Evolutionary conservation across 2,888 invertebrate species (phyloP), one percentile per base, ranked within the genome.

Genomic region (Heliconius aoede): DNA sequence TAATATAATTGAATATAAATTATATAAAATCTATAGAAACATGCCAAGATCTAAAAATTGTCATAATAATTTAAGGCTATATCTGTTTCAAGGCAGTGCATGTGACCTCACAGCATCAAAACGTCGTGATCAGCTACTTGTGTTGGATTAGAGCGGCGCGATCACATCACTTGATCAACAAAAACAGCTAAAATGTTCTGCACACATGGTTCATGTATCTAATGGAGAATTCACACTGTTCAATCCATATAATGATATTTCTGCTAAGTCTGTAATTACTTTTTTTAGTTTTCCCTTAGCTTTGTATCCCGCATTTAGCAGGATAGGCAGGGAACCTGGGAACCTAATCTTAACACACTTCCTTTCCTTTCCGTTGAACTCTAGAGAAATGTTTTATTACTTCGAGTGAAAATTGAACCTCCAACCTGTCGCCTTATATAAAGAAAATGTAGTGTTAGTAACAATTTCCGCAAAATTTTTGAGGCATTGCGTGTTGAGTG

Each of bases 111-210:
- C 24, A 40, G 40, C 67, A 60, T 68, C 61, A 72, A 24, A 62
- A 68, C 58, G 62, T 80, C 80, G 80, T 80, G 80, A 75, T 74
- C 67, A 67, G 65, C 77, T 79, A 81, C 76, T 80, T 76, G 79
- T 75, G 40, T 24, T 64, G 75, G 77, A 77, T 77, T 75, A 75
- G 69, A 77, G 69, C 5, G 26, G 72, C 61, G 51, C 26, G 73
- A 75, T 78, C 68, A 51, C 68, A 74, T 74, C 78, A 74, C 67
- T 58, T 30, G 32, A 32, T 72, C 68, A 78, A 78, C 36, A 78
- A 40, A 69, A 73, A 68, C 32, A 73, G 75, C 73, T 74, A 79
- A 80, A 64, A 74, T 68, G 60, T 71, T 79, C 69, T 72, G 73
- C 69, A 76, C 73, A 80, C 80, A 80, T 67, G 67, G 71, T 62